Evolutionary conservation across 2,113 vertebrate species (phyloP).

Genomic region (Lynx canadensis): DNA sequence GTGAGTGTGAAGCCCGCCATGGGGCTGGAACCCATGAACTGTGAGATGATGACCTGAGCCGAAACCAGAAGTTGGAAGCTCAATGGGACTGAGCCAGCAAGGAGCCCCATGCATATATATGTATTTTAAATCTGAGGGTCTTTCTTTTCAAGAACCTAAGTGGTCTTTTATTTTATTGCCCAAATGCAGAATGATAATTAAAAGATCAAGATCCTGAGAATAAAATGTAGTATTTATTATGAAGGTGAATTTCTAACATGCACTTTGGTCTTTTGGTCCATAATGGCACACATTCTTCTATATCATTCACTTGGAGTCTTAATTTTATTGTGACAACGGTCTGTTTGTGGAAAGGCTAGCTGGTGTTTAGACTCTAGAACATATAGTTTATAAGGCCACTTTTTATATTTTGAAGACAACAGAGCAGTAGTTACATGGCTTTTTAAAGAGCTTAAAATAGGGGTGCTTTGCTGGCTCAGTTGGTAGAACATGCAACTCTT

Average conservation of each 20-base stretch:
- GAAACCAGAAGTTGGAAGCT: no score
- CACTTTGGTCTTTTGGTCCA: background rate
- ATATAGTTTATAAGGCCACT: background rate
- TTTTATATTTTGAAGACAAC: slow-evolving; percentile 35
- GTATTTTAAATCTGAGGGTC: background rate
- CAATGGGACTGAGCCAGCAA: no score
- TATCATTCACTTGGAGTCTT: background rate
- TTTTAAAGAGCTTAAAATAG: slow-evolving; percentile 24
- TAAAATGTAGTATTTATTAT: background rate
- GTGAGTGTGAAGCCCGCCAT: no score
- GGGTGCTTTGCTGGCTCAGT: background rate
- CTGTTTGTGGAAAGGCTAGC: background rate
- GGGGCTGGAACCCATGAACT: no score
- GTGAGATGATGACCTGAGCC: no score
- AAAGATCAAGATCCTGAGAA: background rate
- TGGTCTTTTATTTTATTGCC: background rate
- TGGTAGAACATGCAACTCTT: background rate
- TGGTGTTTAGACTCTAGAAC: background rate
- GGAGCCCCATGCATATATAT: no score
- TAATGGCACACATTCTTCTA: background rate
- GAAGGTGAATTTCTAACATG: background rate
- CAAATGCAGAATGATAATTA: slow-evolving; percentile 20
- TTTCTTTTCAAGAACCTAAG: background rate
- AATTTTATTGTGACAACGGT: background rate
- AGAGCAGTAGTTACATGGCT: background rate